Percentiles rank a stretch among this genome's conserved stretches.
Evolutionary conservation across 2,113 vertebrate genomes (phyloP).

Genomic region (Ptyas mucosa): DNA sequence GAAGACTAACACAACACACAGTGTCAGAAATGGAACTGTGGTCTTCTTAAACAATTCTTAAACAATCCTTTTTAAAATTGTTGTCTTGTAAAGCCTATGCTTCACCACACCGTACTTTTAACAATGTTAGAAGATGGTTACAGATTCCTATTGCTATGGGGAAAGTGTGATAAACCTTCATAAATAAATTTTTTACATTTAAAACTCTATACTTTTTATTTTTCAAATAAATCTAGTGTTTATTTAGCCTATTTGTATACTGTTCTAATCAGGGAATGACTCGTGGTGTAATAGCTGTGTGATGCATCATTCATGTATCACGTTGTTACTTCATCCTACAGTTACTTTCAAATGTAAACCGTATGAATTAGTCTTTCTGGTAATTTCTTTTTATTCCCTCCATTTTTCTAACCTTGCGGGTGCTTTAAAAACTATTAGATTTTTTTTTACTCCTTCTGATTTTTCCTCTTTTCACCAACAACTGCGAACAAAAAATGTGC

Average conservation of each 20-base stretch:
- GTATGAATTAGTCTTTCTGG: neutral
- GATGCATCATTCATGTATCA: neutral
- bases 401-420: neutral
- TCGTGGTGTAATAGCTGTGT: neutral
- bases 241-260: neutral
- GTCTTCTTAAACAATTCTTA: no score
- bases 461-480: neutral
- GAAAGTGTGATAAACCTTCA: neutral
- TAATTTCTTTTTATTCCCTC: neutral
- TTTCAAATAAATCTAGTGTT: neutral
- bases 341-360: neutral
- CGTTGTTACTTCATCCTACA: neutral
- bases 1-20: neutral
- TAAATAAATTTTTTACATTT: neutral
- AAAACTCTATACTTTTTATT: neutral
- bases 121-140: neutral
- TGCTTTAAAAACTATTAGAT: neutral
- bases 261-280: neutral
- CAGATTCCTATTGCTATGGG: neutral
- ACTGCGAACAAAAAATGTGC: neutral
- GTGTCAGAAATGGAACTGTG: neutral
- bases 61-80: no score
- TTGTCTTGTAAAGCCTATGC: neutral
- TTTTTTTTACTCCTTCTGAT: neutral
- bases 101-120: neutral